These are phyloP conservation scores for Mareca strepera DNA, from an alignment of 2,797 vertebrate genomes.

Conservation along the genomic window DNA sequence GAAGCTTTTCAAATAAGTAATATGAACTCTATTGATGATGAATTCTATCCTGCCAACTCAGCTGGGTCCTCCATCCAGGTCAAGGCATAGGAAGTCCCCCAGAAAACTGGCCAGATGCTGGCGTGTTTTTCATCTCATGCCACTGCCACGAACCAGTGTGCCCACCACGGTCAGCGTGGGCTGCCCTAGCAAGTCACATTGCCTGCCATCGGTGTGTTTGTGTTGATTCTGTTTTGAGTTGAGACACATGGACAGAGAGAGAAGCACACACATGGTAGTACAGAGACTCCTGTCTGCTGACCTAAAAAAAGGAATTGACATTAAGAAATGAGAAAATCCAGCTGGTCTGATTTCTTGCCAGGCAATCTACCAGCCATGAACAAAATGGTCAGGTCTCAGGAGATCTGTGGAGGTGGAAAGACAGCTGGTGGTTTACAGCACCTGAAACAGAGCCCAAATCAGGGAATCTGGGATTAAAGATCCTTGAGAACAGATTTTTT, in stretches of 20 bases:
- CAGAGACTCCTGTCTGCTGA: conserved; percentile 46
- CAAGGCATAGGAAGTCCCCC: background rate
- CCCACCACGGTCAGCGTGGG: background rate
- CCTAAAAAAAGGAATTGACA: conserved; percentile 47
- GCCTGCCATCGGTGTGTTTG: background rate
- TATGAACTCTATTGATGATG: background rate
- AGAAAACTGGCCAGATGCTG: background rate
- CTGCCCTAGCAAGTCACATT: background rate
- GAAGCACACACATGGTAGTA: background rate
- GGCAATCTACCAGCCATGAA: conserved; percentile 49
- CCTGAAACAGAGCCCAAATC: conserved; percentile 44
- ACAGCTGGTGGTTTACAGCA: conserved; percentile 48
- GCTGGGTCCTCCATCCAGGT: background rate
- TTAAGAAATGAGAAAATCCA: conserved; percentile 61
- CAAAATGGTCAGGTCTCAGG: conserved; percentile 19
- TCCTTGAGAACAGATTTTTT: background rate
- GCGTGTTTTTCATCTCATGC: background rate
- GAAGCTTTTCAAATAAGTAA: background rate
- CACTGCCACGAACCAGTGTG: background rate
- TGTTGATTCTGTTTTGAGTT: background rate
- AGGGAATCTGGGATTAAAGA: background rate
- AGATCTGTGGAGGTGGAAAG: conserved; percentile 45
- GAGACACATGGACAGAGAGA: background rate
- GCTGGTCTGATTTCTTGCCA: conserved; percentile 60
- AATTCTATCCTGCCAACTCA: background rate